phyloP scores from a whole-genome alignment of 1,140 invertebrate genomes.

The Rhyacophila brunnea region DNA sequence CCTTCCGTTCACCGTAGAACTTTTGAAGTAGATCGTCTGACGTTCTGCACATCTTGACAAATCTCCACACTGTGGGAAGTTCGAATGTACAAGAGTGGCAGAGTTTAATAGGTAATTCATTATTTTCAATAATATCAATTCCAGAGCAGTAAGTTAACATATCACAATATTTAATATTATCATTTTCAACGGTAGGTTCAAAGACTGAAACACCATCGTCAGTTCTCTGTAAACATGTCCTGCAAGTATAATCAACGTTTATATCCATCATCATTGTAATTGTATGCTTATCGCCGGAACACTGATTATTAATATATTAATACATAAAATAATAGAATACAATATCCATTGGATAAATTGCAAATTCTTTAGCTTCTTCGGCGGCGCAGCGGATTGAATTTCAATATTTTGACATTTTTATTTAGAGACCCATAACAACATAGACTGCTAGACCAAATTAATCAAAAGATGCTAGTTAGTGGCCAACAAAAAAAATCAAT shows the following conservation, averaged over 20 bases:
- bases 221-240: slow-evolving; percentile 2
- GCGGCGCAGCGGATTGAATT: too few relatives aligned
- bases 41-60: slow-evolving; percentile 12
- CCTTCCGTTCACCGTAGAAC: too few relatives aligned
- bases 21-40: slow-evolving; percentile 5
- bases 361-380: too few relatives aligned
- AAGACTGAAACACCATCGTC: slow-evolving; percentile 6
- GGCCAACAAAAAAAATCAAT: too few relatives aligned
- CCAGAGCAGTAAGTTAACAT: slow-evolving; percentile 4
- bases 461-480: too few relatives aligned
- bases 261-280: slow-evolving; percentile 1
- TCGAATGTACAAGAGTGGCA: slow-evolving; percentile 7
- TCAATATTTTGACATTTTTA: too few relatives aligned
- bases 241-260: slow-evolving; percentile 2
- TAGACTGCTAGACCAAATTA: too few relatives aligned
- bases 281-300: too few relatives aligned
- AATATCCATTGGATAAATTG: too few relatives aligned
- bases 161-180: slow-evolving; percentile 5
- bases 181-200: neutral
- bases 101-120: slow-evolving; percentile 7
- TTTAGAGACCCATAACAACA: too few relatives aligned
- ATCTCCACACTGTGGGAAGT: slow-evolving; percentile 8
- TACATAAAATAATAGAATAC: too few relatives aligned
- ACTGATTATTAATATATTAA: too few relatives aligned
- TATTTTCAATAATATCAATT: neutral